Conservation (phyloP, 92 coral and sea anemone species). For the Porites divaricata region DNA sequence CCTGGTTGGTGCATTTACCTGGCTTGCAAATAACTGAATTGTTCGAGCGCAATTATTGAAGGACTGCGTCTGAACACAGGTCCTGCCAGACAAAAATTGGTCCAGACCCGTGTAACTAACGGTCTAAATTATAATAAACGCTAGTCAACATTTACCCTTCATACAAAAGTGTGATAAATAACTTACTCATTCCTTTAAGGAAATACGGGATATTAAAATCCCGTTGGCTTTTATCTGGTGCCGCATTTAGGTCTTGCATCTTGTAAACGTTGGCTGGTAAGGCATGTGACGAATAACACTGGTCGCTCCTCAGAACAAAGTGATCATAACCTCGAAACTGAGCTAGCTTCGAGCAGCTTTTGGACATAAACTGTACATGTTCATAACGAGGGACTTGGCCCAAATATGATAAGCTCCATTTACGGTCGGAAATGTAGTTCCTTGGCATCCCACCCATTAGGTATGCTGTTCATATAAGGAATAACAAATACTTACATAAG, state of each 20-base stretch:
- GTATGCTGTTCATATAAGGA: background rate
- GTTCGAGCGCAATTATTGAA: too few relatives aligned
- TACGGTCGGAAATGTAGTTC: slow-evolving; percentile 18
- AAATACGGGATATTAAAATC: background rate
- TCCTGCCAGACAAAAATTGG: too few relatives aligned
- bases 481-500: background rate
- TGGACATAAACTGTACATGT: too few relatives aligned
- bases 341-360: slow-evolving; percentile 71
- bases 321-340: slow-evolving; percentile 20
- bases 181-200: slow-evolving; percentile 32
- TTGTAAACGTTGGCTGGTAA: slow-evolving; percentile 19
- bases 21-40: too few relatives aligned
- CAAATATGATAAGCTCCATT: slow-evolving; percentile 46
- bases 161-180: background rate
- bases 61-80: too few relatives aligned
- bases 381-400: slow-evolving; percentile 20
- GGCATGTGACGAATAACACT: slow-evolving; percentile 20
- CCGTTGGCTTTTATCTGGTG: background rate
- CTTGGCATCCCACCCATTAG: background rate
- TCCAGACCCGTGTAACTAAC: too few relatives aligned
- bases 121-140: too few relatives aligned
- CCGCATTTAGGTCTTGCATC: background rate
- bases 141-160: too few relatives aligned
- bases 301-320: background rate
- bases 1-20: too few relatives aligned